Percentiles rank a stretch among this genome's conserved stretches.
These are phyloP conservation scores for Myotis davidii DNA, from an alignment of 2,113 vertebrate species.

Conservation along the genomic window DNA sequence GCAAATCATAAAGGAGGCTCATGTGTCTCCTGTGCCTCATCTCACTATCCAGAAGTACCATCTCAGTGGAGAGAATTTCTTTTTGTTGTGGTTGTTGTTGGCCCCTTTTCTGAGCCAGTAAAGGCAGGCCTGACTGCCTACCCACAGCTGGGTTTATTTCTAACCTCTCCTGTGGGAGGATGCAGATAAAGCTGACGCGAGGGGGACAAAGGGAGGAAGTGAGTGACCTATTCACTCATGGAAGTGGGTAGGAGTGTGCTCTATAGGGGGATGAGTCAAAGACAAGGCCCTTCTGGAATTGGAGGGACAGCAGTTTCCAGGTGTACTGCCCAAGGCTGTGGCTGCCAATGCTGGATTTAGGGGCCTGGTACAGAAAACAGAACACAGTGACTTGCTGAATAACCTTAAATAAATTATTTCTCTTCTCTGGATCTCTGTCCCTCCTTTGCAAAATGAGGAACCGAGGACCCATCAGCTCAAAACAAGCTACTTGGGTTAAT, in stretches of 20 bases:
- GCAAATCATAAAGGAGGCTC: neutral
- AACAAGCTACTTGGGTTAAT: neutral
- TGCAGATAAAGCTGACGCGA: neutral
- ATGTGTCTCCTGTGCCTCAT: neutral
- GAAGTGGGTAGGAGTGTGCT: neutral
- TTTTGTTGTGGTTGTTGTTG: neutral
- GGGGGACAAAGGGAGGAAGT: neutral
- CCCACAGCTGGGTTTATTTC: neutral
- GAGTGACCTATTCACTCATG: neutral
- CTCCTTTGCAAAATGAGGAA: neutral
- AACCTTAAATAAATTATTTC: neutral
- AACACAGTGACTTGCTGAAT: neutral
- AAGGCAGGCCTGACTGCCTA: neutral
- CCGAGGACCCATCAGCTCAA: neutral
- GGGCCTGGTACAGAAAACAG: neutral
- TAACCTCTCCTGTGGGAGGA: neutral
- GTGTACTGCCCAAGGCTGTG: neutral
- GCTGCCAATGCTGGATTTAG: neutral
- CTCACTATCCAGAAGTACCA: neutral
- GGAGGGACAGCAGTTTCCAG: neutral
- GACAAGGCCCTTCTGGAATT: neutral
- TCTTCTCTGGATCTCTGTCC: neutral
- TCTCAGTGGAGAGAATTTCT: neutral
- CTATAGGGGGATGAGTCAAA: neutral
- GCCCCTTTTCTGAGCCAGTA: neutral